These are phyloP conservation scores for Anastatus disparis DNA, from an alignment of 1,140 invertebrate genomes.

Conservation along the genomic window DNA sequence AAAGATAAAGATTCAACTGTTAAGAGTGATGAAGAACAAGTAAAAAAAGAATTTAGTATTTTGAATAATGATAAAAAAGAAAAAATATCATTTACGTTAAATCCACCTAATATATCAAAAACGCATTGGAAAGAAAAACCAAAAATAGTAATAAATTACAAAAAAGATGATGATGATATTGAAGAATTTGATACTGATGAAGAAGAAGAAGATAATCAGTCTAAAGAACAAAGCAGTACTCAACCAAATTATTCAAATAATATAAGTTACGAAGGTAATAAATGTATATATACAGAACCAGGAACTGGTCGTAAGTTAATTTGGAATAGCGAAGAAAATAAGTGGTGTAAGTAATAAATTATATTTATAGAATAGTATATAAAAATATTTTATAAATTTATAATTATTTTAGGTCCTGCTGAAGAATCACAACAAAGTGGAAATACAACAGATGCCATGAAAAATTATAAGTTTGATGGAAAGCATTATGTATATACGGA, in stretches of 20 bases:
- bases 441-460: conserved; percentile 43
- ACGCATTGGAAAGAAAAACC: conserved; percentile 7
- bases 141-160: conserved; percentile 28
- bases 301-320: conserved; percentile 73
- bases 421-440: conserved; percentile 35
- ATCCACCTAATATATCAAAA: not conserved
- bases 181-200: conserved; percentile 57
- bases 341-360: conserved; percentile 64
- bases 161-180: conserved; percentile 44
- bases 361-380: not conserved
- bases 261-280: conserved; percentile 75
- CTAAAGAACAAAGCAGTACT: conserved; percentile 1
- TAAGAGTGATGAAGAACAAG: not conserved
- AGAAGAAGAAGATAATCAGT: conserved; percentile 38
- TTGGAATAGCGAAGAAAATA: conserved; percentile 72
- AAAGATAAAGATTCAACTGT: not conserved
- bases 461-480: conserved; percentile 68
- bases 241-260: conserved; percentile 64
- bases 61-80: not conserved
- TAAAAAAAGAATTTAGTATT: not conserved
- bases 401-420: conserved; percentile 16
- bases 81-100: not conserved
- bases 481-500: conserved; percentile 67
- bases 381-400: not conserved
- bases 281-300: conserved; percentile 81